Conservation (phyloP, 2,113 vertebrate genomes). For the cat (Felis catus) region DNA sequence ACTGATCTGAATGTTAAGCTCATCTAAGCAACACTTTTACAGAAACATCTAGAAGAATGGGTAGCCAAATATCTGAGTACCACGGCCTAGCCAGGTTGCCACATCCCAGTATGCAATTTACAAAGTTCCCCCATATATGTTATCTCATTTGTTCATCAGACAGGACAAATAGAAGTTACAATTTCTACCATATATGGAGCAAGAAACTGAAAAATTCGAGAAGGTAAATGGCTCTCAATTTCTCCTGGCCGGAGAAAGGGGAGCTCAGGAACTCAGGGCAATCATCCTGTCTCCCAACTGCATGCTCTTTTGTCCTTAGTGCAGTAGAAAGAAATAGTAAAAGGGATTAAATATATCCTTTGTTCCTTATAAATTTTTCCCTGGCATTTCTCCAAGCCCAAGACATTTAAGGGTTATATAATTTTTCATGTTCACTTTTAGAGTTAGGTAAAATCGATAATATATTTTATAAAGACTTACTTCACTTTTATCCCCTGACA, state of each 20-base stretch:
- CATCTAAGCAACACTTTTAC: not conserved
- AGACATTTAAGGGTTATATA: slow-evolving; percentile 15
- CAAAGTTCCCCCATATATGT: not conserved
- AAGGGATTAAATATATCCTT: slow-evolving; percentile 5
- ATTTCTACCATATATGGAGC: not conserved
- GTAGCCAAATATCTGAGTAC: not conserved
- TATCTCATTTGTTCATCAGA: not conserved
- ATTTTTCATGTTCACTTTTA: slow-evolving; percentile 51
- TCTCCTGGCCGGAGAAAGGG: not conserved
- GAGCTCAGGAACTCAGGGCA: not conserved
- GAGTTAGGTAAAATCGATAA: slow-evolving; percentile 39
- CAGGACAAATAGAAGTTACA: not conserved
- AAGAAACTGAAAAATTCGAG: slow-evolving; percentile 33
- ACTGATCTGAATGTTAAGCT: not conserved
- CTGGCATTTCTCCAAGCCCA: slow-evolving; percentile 24
- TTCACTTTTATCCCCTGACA: slow-evolving; percentile 42
- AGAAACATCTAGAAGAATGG: not conserved
- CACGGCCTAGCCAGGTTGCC: not conserved
- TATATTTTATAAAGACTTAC: slow-evolving; percentile 52
- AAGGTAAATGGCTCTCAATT: not conserved
- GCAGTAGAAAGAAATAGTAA: not conserved
- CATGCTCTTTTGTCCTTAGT: not conserved
- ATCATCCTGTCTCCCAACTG: not conserved
- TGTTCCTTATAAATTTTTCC: not conserved
- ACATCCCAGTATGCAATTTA: not conserved